Evolutionary conservation across 1,140 invertebrate genomes (phyloP).

Genomic region (Heliothis virescens): DNA sequence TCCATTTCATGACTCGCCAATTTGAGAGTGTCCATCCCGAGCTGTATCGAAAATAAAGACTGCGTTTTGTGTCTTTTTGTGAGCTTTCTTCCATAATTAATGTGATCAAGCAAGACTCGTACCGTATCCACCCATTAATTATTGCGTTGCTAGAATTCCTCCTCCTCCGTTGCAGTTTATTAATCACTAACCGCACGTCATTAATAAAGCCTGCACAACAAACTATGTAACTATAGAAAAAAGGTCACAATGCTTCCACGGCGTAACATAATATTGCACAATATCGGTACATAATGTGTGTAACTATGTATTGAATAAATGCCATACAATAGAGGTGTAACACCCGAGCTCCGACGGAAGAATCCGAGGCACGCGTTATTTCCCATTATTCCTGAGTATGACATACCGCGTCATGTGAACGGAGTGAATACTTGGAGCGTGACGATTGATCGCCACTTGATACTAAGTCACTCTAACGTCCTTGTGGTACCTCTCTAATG

Average conservation of each 20-base stretch:
- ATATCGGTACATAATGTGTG: slow-evolving; percentile 12
- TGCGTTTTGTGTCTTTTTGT: no score
- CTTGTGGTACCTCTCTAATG: slow-evolving; percentile 73
- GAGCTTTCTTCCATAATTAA: no score
- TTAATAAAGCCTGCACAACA: slow-evolving; percentile 16
- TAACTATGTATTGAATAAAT: slow-evolving; percentile 17
- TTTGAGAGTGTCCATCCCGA: background rate
- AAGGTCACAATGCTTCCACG: slow-evolving; percentile 28
- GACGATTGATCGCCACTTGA: slow-evolving; percentile 64
- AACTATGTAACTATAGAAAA: slow-evolving; percentile 5
- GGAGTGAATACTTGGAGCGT: slow-evolving; percentile 61
- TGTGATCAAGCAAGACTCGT: background rate
- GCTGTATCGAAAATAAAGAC: no score
- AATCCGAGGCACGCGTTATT: slow-evolving; percentile 29
- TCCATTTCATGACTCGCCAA: background rate
- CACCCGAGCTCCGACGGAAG: slow-evolving; percentile 12
- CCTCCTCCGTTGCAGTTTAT: background rate
- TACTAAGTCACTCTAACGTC: slow-evolving; percentile 59
- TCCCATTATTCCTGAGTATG: slow-evolving; percentile 35
- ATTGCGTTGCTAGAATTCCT: background rate
- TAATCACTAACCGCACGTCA: background rate
- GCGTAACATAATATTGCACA: slow-evolving; percentile 24
- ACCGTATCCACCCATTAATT: slow-evolving; percentile 2
- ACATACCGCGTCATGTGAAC: slow-evolving; percentile 37
- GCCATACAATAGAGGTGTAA: slow-evolving; percentile 18